Evolutionary conservation across 2,113 vertebrate genomes (phyloP).

Genomic region (Benthochromis sp.): DNA sequence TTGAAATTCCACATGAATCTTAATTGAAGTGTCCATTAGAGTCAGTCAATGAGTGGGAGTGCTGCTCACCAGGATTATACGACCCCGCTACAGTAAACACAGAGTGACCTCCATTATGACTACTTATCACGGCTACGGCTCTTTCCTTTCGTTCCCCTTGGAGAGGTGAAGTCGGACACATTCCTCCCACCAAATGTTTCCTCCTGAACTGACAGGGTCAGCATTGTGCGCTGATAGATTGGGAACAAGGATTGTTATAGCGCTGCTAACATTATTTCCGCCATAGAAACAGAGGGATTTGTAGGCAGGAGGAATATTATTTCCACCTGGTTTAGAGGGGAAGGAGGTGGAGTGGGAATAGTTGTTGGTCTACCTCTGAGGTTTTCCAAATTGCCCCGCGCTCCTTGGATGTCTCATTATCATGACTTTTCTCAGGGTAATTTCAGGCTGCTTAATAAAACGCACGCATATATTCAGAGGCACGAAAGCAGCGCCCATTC

Average conservation of each 20-base stretch:
- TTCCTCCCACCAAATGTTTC: conserved; percentile 46
- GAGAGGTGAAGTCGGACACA: conserved; percentile 61
- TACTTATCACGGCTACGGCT: conserved; percentile 58
- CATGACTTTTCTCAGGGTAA: conserved; percentile 49
- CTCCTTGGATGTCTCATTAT: conserved; percentile 49
- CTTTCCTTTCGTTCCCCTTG: conserved; percentile 46
- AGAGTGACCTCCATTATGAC: conserved; percentile 64
- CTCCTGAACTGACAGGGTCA: conserved; percentile 25
- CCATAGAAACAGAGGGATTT: conserved; percentile 6
- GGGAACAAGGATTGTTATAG: not conserved
- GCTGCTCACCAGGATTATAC: conserved; percentile 55
- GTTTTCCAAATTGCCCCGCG: conserved; percentile 33
- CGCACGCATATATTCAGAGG: conserved; percentile 10
- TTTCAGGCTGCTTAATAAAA: conserved; percentile 51
- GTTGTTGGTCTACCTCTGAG: conserved; percentile 26
- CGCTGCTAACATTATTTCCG: conserved; percentile 11
- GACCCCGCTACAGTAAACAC: conserved; percentile 62
- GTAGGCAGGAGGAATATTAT: conserved; percentile 25
- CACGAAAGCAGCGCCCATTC: conserved; percentile 14
- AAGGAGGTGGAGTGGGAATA: not conserved
- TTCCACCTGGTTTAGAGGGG: conserved; percentile 38
- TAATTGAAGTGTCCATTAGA: conserved; percentile 63
- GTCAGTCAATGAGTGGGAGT: conserved; percentile 42
- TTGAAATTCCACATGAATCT: conserved; percentile 56
- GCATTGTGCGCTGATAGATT: conserved; percentile 33